phyloP scores from a whole-genome alignment of 92 coral and sea anemone species.

The Umimayanthus chanpuru region DNA sequence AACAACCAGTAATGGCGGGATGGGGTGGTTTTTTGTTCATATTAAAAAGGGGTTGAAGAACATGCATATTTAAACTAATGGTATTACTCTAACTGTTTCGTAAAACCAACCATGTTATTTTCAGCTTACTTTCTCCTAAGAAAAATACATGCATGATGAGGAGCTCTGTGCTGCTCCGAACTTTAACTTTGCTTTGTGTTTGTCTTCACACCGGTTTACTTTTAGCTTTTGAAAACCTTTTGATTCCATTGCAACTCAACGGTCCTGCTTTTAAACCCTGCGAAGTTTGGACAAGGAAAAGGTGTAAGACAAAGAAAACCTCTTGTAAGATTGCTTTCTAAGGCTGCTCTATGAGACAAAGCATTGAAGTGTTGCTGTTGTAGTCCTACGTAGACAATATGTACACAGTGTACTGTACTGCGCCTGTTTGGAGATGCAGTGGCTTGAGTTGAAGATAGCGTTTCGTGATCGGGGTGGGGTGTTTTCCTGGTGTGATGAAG shows the following conservation, averaged over 20 bases:
- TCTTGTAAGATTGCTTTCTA: not conserved
- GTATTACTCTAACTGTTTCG: not conserved
- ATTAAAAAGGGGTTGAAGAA: not conserved
- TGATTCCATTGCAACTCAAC: conserved; percentile 1
- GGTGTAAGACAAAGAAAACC: conserved; percentile 20
- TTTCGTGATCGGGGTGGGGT: conserved; percentile 91
- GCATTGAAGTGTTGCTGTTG: conserved; percentile 29
- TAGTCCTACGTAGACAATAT: conserved; percentile 30
- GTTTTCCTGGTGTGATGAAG: conserved; percentile 59
- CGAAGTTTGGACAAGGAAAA: conserved; percentile 24
- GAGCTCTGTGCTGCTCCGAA: not conserved
- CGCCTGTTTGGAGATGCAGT: not conserved
- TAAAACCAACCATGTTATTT: not conserved
- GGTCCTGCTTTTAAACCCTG: conserved; percentile 1
- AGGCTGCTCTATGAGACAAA: conserved; percentile 27
- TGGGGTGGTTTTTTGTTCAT: conserved; percentile 19
- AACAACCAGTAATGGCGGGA: not conserved
- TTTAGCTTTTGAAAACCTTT: not conserved
- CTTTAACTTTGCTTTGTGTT: conserved; percentile 8
- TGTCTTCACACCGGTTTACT: not conserved
- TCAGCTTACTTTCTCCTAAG: not conserved
- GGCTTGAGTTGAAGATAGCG: conserved; percentile 20
- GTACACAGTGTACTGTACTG: conserved; percentile 36
- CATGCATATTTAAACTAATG: not conserved
- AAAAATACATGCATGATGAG: not conserved